Percentiles rank a stretch among this genome's conserved stretches.
Evolutionary conservation across 2,888 invertebrate genomes (phyloP).

Genomic region (Caenorhabditis sinica): DNA sequence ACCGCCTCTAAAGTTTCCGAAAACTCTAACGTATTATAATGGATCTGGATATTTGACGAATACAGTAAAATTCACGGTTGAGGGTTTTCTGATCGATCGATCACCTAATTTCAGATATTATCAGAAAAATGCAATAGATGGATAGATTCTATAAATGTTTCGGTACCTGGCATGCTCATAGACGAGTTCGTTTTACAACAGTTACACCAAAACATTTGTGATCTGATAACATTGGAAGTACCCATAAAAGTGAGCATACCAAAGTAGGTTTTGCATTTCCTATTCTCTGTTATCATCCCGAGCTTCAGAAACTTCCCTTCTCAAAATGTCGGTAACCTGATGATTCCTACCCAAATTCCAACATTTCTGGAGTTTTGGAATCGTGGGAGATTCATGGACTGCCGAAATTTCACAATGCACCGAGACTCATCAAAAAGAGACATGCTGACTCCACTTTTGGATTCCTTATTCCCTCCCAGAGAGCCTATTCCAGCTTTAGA

Average conservation of each 20-base stretch:
- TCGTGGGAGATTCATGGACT: slow-evolving; percentile 34
- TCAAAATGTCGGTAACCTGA: slow-evolving; percentile 3
- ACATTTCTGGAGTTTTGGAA: slow-evolving; percentile 45
- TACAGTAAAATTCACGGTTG: not conserved
- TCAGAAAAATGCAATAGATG: not conserved
- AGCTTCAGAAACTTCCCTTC: slow-evolving; percentile 24
- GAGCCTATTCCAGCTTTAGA: not conserved
- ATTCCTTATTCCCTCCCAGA: not conserved
- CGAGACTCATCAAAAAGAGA: slow-evolving; percentile 6
- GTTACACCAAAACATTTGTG: not conserved
- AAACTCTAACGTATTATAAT: not conserved
- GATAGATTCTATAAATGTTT: not conserved
- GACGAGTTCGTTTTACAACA: not conserved
- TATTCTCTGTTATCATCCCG: not conserved
- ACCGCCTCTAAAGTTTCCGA: not conserved
- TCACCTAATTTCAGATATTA: not conserved
- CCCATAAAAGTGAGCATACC: slow-evolving; percentile 20
- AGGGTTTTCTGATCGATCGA: not conserved
- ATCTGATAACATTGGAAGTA: not conserved
- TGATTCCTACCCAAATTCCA: slow-evolving; percentile 34
- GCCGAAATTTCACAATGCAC: slow-evolving; percentile 13
- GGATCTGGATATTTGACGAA: not conserved
- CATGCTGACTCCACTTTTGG: not conserved
- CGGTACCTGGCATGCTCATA: not conserved
- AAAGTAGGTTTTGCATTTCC: slow-evolving; percentile 16